Evolutionary conservation across 2,888 invertebrate genomes (phyloP).

Genomic region (Mechanitis mazaeus): DNA sequence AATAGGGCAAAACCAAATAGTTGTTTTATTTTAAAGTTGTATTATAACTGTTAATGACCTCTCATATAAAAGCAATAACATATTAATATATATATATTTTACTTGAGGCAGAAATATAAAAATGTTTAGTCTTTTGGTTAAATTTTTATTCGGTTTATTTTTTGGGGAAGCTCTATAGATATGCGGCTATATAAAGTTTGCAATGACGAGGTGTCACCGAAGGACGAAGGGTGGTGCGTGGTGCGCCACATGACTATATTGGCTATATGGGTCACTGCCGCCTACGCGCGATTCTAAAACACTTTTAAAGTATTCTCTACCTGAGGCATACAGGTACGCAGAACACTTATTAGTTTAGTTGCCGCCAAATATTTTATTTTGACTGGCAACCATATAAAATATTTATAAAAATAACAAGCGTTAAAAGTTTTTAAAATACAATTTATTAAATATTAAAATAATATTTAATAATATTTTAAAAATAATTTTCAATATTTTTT

Average conservation of each 20-base stretch:
- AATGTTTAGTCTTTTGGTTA: background rate
- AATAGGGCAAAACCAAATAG: background rate
- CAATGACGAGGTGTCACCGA: constrained; percentile 39
- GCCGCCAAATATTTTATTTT: too few species aligned
- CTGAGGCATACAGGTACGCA: constrained; percentile 21
- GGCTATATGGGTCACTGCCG: constrained; percentile 71
- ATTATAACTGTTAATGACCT: too few species aligned
- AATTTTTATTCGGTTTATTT: background rate
- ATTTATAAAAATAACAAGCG: too few species aligned
- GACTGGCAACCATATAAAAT: too few species aligned
- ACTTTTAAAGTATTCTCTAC: constrained; percentile 55
- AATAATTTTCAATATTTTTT: too few species aligned
- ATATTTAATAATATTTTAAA: too few species aligned
- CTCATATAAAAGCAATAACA: too few species aligned
- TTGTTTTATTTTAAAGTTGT: background rate
- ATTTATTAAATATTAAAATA: too few species aligned
- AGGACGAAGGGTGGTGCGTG: constrained; percentile 57
- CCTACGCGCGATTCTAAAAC: constrained; percentile 71
- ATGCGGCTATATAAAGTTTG: constrained; percentile 33
- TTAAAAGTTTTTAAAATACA: too few species aligned
- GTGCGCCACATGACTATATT: constrained; percentile 50
- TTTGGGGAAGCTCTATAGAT: constrained; percentile 16
- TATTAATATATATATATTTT: too few species aligned
- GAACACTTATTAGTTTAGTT: too few species aligned
- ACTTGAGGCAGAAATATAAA: background rate